These are phyloP conservation scores for Apomyelois bistriatella DNA, from an alignment of 2,888 invertebrate species.

Conservation along the genomic window DNA sequence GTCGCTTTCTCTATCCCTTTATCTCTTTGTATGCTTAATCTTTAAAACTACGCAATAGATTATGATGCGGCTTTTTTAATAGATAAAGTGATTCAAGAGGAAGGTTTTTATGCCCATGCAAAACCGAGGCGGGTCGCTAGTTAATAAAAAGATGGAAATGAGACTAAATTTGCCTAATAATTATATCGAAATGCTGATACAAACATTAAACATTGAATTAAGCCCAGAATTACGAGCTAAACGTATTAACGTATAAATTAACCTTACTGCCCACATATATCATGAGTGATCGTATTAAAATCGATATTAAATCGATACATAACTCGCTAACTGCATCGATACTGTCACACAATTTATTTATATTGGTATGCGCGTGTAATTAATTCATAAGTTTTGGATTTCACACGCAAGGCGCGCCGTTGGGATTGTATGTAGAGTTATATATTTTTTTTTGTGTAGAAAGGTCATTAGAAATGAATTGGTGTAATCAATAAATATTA, in stretches of 20 bases:
- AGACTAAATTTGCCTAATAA: too few relatives aligned
- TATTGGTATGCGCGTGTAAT: slow-evolving; percentile 42
- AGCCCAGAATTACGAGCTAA: background rate
- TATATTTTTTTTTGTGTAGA: slow-evolving; percentile 31
- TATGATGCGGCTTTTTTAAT: too few relatives aligned
- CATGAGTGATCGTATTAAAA: slow-evolving; percentile 1
- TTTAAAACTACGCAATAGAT: too few relatives aligned
- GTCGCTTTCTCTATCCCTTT: too few relatives aligned
- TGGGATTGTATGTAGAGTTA: slow-evolving; percentile 47
- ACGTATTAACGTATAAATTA: slow-evolving; percentile 2
- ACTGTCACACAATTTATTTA: slow-evolving; percentile 10
- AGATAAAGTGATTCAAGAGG: too few relatives aligned
- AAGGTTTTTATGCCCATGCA: too few relatives aligned
- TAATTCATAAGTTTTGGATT: slow-evolving; percentile 66
- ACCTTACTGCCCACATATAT: slow-evolving; percentile 1
- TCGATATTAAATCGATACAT: slow-evolving; percentile 4
- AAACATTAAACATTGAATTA: too few relatives aligned
- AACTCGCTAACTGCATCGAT: slow-evolving; percentile 3
- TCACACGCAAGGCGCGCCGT: slow-evolving; percentile 55
- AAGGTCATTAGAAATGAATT: background rate
- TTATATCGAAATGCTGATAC: too few relatives aligned
- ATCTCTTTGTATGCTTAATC: too few relatives aligned
- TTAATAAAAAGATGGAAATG: too few relatives aligned
- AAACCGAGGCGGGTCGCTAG: too few relatives aligned
- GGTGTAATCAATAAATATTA: too few relatives aligned